These are phyloP conservation scores for Chalcosyrphus nemorum DNA, from an alignment of 2,888 invertebrate species.

Conservation along the genomic window DNA sequence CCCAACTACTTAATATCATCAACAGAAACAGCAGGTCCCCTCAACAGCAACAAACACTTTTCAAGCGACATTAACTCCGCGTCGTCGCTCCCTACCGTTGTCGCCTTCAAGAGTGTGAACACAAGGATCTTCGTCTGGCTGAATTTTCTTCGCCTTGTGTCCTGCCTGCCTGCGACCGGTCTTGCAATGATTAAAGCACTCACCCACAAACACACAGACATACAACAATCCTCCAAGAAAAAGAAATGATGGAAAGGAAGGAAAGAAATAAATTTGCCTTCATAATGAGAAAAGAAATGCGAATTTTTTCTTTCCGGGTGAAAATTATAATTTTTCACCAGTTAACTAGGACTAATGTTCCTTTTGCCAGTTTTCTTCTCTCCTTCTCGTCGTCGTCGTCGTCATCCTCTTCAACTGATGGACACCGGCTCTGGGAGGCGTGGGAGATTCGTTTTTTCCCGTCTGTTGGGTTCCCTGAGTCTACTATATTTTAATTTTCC, in stretches of 20 bases:
- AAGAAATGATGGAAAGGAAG: slow-evolving; percentile 13
- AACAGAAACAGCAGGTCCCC: slow-evolving; percentile 24
- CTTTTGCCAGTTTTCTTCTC: background rate
- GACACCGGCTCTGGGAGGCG: slow-evolving; percentile 34
- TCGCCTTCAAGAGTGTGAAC: slow-evolving; percentile 51
- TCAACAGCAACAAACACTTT: slow-evolving; percentile 14
- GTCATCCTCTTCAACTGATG: slow-evolving; percentile 39
- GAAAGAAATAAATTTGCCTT: slow-evolving; percentile 45
- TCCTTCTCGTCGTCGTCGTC: background rate
- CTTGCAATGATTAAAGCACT: slow-evolving; percentile 37
- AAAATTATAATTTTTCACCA: slow-evolving; percentile 68
- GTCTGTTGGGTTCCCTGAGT: slow-evolving; percentile 50
- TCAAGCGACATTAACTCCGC: slow-evolving; percentile 56
- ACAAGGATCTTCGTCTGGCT: slow-evolving; percentile 48
- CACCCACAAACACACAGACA: slow-evolving; percentile 1
- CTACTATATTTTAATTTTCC: slow-evolving; percentile 69
- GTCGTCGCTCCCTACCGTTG: slow-evolving; percentile 29
- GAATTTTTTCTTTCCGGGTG: slow-evolving; percentile 59
- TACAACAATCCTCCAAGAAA: background rate
- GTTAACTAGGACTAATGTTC: slow-evolving; percentile 71
- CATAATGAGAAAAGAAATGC: slow-evolving; percentile 66
- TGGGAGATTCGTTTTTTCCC: slow-evolving; percentile 34
- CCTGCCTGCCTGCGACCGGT: slow-evolving; percentile 18
- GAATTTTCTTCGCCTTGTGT: slow-evolving; percentile 19
- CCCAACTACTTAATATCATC: slow-evolving; percentile 23